Evolutionary conservation across 2,888 invertebrate species (phyloP).

Genomic region (Volucella bombylans): DNA sequence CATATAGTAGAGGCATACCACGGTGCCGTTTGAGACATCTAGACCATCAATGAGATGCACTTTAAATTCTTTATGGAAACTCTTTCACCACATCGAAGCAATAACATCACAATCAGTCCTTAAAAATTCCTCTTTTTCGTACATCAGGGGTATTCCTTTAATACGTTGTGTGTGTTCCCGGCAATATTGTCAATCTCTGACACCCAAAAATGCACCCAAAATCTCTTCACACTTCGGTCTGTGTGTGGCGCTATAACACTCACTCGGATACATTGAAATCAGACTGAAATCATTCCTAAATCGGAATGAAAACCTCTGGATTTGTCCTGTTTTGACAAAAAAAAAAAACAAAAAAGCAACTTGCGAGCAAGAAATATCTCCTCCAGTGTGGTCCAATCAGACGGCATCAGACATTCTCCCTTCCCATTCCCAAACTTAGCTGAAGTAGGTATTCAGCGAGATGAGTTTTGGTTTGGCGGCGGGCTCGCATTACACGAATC

Average conservation of each 20-base stretch:
- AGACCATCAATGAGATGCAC: background rate
- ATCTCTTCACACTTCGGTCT: conserved; percentile 65
- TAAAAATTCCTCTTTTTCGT: conserved; percentile 27
- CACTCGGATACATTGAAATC: conserved; percentile 38
- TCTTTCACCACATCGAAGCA: conserved; percentile 62
- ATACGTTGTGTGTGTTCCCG: conserved; percentile 54
- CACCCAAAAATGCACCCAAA: conserved; percentile 48
- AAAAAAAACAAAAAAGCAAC: conserved; percentile 1
- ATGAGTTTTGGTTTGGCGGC: conserved; percentile 61
- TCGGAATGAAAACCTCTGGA: conserved; percentile 55
- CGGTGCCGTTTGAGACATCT: too few relatives aligned
- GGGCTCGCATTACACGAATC: conserved; percentile 17
- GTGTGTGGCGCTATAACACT: conserved; percentile 52
- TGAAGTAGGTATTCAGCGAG: conserved; percentile 38
- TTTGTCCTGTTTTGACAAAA: conserved; percentile 34
- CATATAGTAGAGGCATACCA: too few relatives aligned
- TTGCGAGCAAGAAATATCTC: conserved; percentile 44
- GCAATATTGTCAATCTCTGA: conserved; percentile 41
- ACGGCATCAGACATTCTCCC: conserved; percentile 63
- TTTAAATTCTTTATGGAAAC: conserved; percentile 31
- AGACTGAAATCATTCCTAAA: conserved; percentile 4
- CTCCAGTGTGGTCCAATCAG: conserved; percentile 72
- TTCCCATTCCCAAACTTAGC: conserved; percentile 42
- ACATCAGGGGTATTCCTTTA: conserved; percentile 34
- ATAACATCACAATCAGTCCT: conserved; percentile 63